These are phyloP conservation scores for Embiotoca jacksoni DNA, from an alignment of 2,113 vertebrate species.

Conservation along the genomic window DNA sequence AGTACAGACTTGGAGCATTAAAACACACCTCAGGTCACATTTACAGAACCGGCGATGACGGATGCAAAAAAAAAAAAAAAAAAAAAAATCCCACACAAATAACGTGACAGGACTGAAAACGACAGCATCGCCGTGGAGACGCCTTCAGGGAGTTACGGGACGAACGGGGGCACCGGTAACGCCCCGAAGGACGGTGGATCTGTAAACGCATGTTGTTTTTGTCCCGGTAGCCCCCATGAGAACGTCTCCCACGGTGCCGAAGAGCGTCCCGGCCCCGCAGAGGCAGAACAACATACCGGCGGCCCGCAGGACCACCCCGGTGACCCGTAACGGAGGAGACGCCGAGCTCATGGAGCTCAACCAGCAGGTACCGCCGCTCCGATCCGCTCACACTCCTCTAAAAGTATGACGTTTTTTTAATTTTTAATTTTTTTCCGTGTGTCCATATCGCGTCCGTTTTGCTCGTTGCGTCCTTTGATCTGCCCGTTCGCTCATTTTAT, in stretches of 20 bases:
- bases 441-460: too few species aligned
- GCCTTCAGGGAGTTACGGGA: too few species aligned
- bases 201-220: conserved; percentile 17
- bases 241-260: conserved; percentile 92
- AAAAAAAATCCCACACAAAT: not conserved
- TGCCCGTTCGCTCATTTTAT: not conserved
- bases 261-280: conserved; percentile 84
- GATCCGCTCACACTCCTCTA: not conserved
- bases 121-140: not conserved
- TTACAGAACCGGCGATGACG: too few species aligned
- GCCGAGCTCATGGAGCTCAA: conserved; percentile 90
- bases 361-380: conserved; percentile 88
- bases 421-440: not conserved
- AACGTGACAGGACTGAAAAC: not conserved
- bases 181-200: not conserved
- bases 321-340: conserved; percentile 89
- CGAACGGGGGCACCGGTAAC: not conserved
- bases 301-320: conserved; percentile 82
- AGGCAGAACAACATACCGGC: conserved; percentile 79
- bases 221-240: conserved; percentile 87
- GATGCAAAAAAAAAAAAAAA: too few species aligned
- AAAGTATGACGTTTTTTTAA: too few species aligned
- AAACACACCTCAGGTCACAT: too few species aligned
- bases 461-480: not conserved
- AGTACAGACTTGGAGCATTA: not conserved